phyloP scores from a whole-genome alignment of 2,888 invertebrate genomes.

The Hyposoter dolosus region DNA sequence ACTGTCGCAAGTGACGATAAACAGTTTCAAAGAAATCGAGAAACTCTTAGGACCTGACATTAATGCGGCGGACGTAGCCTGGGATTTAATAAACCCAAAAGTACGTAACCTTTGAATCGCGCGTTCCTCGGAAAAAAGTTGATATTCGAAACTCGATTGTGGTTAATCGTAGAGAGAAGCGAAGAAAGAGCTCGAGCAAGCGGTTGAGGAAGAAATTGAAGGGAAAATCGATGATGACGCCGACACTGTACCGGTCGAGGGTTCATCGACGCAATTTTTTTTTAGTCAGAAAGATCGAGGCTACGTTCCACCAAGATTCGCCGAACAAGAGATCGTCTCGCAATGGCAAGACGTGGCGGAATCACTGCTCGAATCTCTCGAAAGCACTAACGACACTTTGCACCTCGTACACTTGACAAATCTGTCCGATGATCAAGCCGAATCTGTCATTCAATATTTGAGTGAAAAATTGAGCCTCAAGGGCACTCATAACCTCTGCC shows the following conservation, averaged over 20 bases:
- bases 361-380: slow-evolving; percentile 75
- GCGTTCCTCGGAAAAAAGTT: neutral
- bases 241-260: neutral
- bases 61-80: slow-evolving; percentile 61
- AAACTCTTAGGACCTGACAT: slow-evolving; percentile 61
- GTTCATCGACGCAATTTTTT: slow-evolving; percentile 51
- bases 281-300: slow-evolving; percentile 70
- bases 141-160: slow-evolving; percentile 1
- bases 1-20: slow-evolving; percentile 67
- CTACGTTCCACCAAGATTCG: neutral
- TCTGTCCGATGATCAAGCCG: slow-evolving; percentile 73
- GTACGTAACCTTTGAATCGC: slow-evolving; percentile 12
- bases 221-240: slow-evolving; percentile 14
- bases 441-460: slow-evolving; percentile 70
- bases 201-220: neutral
- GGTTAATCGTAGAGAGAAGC: slow-evolving; percentile 4
- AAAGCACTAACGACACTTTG: slow-evolving; percentile 69
- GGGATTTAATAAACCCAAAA: slow-evolving; percentile 66
- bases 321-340: neutral
- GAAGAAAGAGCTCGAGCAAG: neutral
- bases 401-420: slow-evolving; percentile 72
- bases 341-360: slow-evolving; percentile 71
- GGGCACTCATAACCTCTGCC: slow-evolving; percentile 77
- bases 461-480: slow-evolving; percentile 71
- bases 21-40: slow-evolving; percentile 68